Base-by-base conservation (phyloP, 2,888 invertebrate genomes). In the Sarcophaga subvicina region DNA sequence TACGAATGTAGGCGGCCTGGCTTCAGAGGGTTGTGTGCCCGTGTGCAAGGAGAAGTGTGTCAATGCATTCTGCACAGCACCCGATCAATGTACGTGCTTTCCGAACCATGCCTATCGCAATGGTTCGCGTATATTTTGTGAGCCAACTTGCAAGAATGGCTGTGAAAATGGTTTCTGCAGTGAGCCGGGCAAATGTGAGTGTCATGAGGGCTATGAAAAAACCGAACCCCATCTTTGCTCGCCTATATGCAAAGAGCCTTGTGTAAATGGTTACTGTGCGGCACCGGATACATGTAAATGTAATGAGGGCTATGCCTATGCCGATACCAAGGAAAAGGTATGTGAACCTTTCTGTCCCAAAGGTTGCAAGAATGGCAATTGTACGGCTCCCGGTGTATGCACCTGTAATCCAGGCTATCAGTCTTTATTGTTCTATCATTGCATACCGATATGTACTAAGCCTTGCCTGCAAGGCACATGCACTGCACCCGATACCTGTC, bases 31-130 rank as follows among this genome's bases (percentile, higher is more conserved):
- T 37, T 95, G 95, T 88, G 89, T 91, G 0, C 94, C 95, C 0
- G 91, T 93, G 1, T 95, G 95, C 90, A 93, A 93, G 83, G 94
- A 94, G 0, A 94, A 94, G 0, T 95, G 95, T 89, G 88, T 94
- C 0, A 94, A 95, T 85, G 94, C 94, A 0, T 92, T 91, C 27
- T 95, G 95, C 84, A 91, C 93, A 3, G 93, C 93, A 0, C 92
- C 92, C 2, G 90, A 93, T 78, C 91, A 91, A 8, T 94, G 94
- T 69, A 90, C 90, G 0, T 94, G 94, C 87, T 86, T 90, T 11
- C 89, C 90, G 14, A 93, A 92, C 0, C 92, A 91, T 62, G 91
- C 89, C 11, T 91, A 90, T 25, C 90, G 89, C 14, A 91, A 91
- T 25, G 90, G 89, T 5, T 91, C 92, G 14, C 90, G 90, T 8